Evolutionary conservation across 2,888 invertebrate species (phyloP).

Genomic region (Andrena minutula): DNA sequence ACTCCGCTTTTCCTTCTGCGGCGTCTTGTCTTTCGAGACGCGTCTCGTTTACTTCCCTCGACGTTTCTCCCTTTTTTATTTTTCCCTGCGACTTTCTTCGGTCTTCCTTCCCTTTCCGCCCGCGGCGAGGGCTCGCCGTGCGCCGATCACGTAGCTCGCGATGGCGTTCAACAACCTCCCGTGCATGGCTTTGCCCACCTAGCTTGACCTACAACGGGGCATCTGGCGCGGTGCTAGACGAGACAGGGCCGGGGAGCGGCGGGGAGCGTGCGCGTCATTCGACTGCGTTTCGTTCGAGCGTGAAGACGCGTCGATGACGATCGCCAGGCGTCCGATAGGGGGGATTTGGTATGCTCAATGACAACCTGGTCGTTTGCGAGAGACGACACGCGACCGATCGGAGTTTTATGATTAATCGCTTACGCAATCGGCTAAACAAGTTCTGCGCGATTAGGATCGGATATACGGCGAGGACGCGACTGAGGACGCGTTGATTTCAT

Average conservation of each 20-base stretch:
- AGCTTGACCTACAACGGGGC: conserved; percentile 68
- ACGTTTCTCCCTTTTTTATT: neutral
- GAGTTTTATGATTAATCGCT: conserved; percentile 23
- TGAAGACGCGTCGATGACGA: conserved; percentile 38
- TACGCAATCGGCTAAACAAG: conserved; percentile 21
- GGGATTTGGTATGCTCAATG: conserved; percentile 10
- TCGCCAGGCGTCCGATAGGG: neutral
- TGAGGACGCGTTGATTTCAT: neutral
- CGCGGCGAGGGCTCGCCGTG: conserved; percentile 24
- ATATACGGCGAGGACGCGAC: neutral
- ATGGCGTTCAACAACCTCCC: conserved; percentile 67
- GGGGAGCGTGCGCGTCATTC: conserved; percentile 3
- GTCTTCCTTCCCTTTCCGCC: conserved; percentile 3
- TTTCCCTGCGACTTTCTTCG: conserved; percentile 34
- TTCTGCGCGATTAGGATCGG: neutral
- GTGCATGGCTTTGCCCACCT: conserved; percentile 45
- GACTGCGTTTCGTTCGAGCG: neutral
- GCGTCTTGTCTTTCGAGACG: conserved; percentile 46
- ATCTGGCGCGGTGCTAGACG: conserved; percentile 30
- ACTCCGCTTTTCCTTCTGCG: conserved; percentile 59
- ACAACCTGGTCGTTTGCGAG: conserved; percentile 6
- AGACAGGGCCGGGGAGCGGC: neutral
- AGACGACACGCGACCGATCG: neutral
- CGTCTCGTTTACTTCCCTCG: neutral
- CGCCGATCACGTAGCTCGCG: conserved; percentile 9